Evolutionary conservation across 2,797 vertebrate genomes (phyloP).

Genomic region (Limnodromus scolopaceus): DNA sequence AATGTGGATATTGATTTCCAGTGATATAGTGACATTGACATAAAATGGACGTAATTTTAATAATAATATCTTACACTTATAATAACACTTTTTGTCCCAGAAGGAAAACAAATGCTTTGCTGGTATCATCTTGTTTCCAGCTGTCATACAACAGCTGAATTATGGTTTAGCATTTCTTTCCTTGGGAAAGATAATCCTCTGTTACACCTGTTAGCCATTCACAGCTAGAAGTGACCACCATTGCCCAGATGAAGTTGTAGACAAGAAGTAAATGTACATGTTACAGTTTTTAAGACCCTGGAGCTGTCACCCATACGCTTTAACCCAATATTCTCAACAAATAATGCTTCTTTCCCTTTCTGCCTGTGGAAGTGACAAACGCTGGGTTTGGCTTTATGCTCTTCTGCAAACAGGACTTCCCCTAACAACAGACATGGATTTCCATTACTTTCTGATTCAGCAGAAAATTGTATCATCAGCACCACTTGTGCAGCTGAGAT

Average conservation of each 20-base stretch:
- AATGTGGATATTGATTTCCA: conserved; percentile 38
- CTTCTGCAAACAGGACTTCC: conserved; percentile 3
- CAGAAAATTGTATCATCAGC: conserved; percentile 37
- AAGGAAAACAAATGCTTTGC: neutral
- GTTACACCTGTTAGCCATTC: neutral
- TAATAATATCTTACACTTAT: neutral
- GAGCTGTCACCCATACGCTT: neutral
- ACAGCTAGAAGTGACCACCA: neutral
- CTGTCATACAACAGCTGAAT: neutral
- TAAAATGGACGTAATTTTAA: neutral
- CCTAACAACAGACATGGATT: conserved; percentile 14
- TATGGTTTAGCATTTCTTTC: neutral
- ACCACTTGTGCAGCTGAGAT: conserved; percentile 2
- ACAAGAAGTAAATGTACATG: neutral
- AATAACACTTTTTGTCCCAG: neutral
- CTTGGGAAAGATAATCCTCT: neutral
- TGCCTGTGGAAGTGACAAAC: neutral
- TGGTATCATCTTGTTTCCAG: neutral
- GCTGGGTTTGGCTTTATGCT: neutral
- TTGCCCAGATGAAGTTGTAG: neutral
- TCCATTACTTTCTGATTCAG: conserved; percentile 45
- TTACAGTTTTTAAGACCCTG: neutral
- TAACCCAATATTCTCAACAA: neutral
- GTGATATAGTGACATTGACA: neutral
- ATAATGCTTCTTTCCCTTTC: neutral